These are phyloP conservation scores for Caenorhabditis drosophilae DNA, from an alignment of 2,888 invertebrate species.

Conservation along the genomic window DNA sequence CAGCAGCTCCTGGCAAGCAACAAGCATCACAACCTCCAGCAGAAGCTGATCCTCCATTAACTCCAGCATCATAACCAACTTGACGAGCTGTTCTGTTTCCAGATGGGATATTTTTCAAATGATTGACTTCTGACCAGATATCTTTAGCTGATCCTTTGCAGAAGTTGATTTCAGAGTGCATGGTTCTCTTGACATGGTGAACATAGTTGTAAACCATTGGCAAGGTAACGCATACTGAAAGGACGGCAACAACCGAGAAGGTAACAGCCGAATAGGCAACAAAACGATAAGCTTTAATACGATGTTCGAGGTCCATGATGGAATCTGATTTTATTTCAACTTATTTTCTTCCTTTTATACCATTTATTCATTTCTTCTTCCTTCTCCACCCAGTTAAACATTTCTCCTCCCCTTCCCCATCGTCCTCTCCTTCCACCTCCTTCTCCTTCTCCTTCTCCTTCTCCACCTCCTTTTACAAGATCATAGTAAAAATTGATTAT, in stretches of 20 bases:
- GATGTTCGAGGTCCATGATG: conserved; percentile 8
- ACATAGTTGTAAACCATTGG: conserved; percentile 55
- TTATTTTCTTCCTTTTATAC: neutral
- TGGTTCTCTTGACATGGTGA: conserved; percentile 39
- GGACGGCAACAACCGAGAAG: conserved; percentile 22
- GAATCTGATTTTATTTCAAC: neutral
- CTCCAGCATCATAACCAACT: conserved; percentile 46
- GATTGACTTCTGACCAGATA: conserved; percentile 53
- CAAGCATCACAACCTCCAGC: conserved; percentile 57
- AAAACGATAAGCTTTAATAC: conserved; percentile 20
- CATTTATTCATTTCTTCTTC: neutral
- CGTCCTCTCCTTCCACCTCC: too few species aligned
- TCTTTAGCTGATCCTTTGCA: conserved; percentile 54
- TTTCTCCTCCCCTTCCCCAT: neutral
- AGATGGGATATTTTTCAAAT: conserved; percentile 47
- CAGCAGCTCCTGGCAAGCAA: conserved; percentile 57
- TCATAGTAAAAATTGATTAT: neutral
- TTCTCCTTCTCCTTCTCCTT: too few species aligned
- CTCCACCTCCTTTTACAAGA: too few species aligned
- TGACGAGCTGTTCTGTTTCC: conserved; percentile 58
- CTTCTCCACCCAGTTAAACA: neutral
- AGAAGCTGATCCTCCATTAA: conserved; percentile 34
- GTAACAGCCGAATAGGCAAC: conserved; percentile 27
- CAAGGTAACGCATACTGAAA: conserved; percentile 40
- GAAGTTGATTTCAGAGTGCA: conserved; percentile 45